These are phyloP conservation scores for Dendrolimus houi DNA, from an alignment of 2,888 invertebrate genomes.

Conservation along the genomic window DNA sequence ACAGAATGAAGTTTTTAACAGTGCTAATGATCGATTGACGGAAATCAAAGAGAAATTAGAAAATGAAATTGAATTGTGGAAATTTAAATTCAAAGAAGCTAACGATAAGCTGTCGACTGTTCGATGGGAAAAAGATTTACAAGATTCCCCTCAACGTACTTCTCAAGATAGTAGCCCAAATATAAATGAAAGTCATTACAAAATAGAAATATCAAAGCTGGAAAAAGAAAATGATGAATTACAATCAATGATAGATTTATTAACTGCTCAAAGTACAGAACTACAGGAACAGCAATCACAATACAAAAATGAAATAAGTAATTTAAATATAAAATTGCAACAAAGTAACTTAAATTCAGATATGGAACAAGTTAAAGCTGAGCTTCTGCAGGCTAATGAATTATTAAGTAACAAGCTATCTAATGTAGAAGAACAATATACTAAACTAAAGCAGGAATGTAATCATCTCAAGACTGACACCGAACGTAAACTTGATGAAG, in stretches of 20 bases:
- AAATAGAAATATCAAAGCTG: slow-evolving; percentile 48
- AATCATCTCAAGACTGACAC: slow-evolving; percentile 25
- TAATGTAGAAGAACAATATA: slow-evolving; percentile 24
- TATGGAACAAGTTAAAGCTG: slow-evolving; percentile 25
- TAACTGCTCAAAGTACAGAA: slow-evolving; percentile 46
- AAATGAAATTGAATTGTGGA: slow-evolving; percentile 83
- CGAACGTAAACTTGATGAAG: slow-evolving; percentile 30
- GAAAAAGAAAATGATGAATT: slow-evolving; percentile 68
- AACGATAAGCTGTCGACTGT: slow-evolving; percentile 77
- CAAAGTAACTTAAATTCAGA: not conserved
- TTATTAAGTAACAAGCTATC: slow-evolving; percentile 23
- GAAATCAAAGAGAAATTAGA: slow-evolving; percentile 91
- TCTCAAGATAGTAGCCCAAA: slow-evolving; percentile 10
- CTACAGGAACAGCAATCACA: slow-evolving; percentile 30
- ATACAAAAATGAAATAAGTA: slow-evolving; percentile 40
- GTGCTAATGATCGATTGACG: slow-evolving; percentile 85
- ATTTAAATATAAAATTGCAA: slow-evolving; percentile 36
- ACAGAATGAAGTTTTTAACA: slow-evolving; percentile 83
- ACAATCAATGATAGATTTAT: slow-evolving; percentile 44
- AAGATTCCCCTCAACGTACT: slow-evolving; percentile 28
- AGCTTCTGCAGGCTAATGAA: slow-evolving; percentile 23
- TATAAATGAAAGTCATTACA: slow-evolving; percentile 20
- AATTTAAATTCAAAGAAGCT: slow-evolving; percentile 82
- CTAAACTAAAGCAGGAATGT: slow-evolving; percentile 24
- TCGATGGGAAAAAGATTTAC: slow-evolving; percentile 46